These are phyloP conservation scores for silkworm (Bombyx mori) DNA, from an alignment of 1,140 invertebrate species.

Conservation along the genomic window ASM3026992v2 NC_085120.1:8936001-8936500, in stretches of 20 bases:
- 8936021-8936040: conserved; percentile 61
- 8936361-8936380: no score
- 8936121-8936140: conserved; percentile 68
- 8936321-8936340: no score
- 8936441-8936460: no score
- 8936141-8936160: conserved; percentile 18
- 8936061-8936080: conserved; percentile 60
- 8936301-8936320: no score
- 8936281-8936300: conserved; percentile 3
- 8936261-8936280: conserved; percentile 1
- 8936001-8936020: conserved; percentile 67
- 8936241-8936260: conserved; percentile 2
- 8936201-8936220: conserved; percentile 54
- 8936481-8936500: no score
- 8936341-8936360: no score
- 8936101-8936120: conserved; percentile 63
- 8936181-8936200: conserved; percentile 49
- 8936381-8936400: no score
- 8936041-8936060: conserved; percentile 66
- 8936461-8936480: no score
- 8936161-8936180: conserved; percentile 17
- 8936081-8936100: conserved; percentile 47
- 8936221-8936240: conserved; percentile 24
- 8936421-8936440: no score
- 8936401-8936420: no score